Evolutionary conservation across 2,888 invertebrate genomes (phyloP).

Genomic region (Brenthis hecate): DNA sequence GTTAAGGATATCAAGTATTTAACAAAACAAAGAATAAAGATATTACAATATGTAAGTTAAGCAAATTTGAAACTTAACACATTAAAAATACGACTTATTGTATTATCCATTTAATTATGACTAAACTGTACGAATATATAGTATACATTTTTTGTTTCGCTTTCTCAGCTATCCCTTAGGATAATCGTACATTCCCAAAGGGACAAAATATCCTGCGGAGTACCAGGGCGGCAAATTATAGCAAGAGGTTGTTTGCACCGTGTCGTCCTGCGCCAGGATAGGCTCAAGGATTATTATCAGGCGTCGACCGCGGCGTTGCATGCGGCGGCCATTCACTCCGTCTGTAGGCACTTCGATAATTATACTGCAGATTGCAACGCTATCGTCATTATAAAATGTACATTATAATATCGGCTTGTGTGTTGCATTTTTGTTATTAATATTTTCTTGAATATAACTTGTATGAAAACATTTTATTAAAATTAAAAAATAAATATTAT

Average conservation of each 20-base stretch:
- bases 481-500: no score
- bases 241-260: slow-evolving; percentile 55
- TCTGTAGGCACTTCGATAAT: slow-evolving; percentile 21
- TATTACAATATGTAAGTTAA: neutral
- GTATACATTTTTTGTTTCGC: neutral
- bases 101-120: neutral
- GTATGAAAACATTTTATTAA: no score
- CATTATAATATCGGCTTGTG: slow-evolving; percentile 2
- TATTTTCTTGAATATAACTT: neutral
- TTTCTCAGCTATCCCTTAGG: slow-evolving; percentile 47
- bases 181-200: slow-evolving; percentile 75
- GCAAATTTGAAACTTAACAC: neutral
- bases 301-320: slow-evolving; percentile 60
- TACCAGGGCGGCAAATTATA: slow-evolving; percentile 73
- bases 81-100: slow-evolving; percentile 3
- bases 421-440: neutral
- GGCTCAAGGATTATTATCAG: slow-evolving; percentile 67
- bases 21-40: no score
- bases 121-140: neutral
- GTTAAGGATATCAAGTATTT: no score
- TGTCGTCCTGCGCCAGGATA: slow-evolving; percentile 77
- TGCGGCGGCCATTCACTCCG: slow-evolving; percentile 63
- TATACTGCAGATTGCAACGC: slow-evolving; percentile 32
- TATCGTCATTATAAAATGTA: slow-evolving; percentile 22
- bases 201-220: slow-evolving; percentile 82